Evolutionary conservation across 1,140 invertebrate genomes (phyloP).

Genomic region (Pissodes strobi): DNA sequence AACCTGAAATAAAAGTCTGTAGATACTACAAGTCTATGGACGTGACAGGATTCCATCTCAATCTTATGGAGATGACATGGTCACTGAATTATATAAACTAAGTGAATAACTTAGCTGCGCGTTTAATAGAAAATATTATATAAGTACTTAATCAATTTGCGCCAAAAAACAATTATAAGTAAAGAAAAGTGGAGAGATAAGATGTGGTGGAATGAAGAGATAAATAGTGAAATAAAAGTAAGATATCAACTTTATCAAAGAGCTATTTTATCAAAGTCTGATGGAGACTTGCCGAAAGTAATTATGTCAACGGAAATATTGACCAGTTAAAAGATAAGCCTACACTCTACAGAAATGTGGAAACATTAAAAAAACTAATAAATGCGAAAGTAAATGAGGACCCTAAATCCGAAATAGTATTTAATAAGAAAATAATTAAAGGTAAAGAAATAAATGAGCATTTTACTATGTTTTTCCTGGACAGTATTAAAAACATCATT

Average conservation of each 20-base stretch:
- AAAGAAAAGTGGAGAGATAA: neutral
- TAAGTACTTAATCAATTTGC: neutral
- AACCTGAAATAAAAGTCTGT: no score
- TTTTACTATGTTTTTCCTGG: no score
- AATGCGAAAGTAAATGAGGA: neutral
- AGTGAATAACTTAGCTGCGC: neutral
- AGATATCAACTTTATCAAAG: neutral
- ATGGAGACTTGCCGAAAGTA: no score
- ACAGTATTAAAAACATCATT: neutral
- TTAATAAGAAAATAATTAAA: neutral
- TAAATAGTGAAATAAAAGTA: neutral
- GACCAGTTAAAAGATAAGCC: no score
- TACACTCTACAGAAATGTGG: no score
- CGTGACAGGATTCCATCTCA: neutral
- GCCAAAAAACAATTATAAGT: neutral
- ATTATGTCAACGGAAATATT: no score
- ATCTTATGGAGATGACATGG: neutral
- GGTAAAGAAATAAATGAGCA: no score
- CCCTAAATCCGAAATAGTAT: neutral
- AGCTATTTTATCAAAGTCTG: neutral
- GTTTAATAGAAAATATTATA: neutral
- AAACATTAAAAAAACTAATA: no score
- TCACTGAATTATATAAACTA: neutral
- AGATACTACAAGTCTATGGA: neutral
- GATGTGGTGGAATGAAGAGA: slow-evolving; percentile 1